Evolutionary conservation across 2,113 vertebrate species (phyloP), one percentile per base, ranked within the genome.

Genomic region (Maccullochella peelii): DNA sequence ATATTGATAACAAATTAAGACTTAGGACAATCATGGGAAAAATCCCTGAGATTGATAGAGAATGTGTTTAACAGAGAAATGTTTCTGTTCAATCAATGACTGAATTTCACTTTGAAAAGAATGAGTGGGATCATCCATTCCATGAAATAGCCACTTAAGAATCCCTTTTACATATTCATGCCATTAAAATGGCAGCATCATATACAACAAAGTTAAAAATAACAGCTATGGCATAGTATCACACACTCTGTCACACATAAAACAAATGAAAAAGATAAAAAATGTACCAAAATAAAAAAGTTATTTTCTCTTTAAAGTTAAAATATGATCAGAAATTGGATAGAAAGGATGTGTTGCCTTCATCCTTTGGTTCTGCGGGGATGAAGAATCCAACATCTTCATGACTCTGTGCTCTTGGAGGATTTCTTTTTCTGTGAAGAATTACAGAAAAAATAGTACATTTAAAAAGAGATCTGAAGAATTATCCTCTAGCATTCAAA

Each of bases 341-440:
- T 2, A 40, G 33, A 57, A 0, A 8, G 42, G 38, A 15, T 40
- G 25, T 16, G 23, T 42, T 49, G 50, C 38, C 57, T 57, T 84
- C 7, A 52, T 61, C 33, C 40, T 42, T 8, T 50, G 23, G 42
- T 33, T 62, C 33, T 38, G 40, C 44, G 38, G 58, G 0, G 30
- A 79, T 42, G 63, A 57, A 25, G 61, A 70, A 30, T 62, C 61
- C 50, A 36, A 66, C 33, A 4, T 77, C 73, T 68, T 91, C 87
- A 66, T 5, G 36, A 49, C 49, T 79, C 68, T 8, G 58, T 59
- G 71, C n/a, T 81, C 81, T 92, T 89, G 10, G 90, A 86, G 0
- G 83, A 89, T 70, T 92, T 93, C 70, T 86, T 93, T 79, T 93
- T 94, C 94, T 95, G 89, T 76, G 47, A 55, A 79, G 58, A 83